Conservation (phyloP, 2,113 vertebrate genomes). For the Furnarius figulus region DNA sequence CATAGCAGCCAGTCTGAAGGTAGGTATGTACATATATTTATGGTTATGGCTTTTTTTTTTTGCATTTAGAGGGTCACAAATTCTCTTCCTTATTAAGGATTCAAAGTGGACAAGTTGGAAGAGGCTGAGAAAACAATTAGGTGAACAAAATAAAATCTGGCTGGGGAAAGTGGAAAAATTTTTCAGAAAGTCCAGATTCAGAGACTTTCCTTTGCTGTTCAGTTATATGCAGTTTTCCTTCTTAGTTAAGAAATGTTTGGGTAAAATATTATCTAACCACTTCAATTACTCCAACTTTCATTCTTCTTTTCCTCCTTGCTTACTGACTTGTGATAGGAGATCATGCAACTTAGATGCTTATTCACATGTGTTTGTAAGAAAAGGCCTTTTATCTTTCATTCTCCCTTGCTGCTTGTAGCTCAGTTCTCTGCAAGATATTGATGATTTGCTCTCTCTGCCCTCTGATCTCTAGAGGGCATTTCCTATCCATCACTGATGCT, state of each 20-base stretch:
- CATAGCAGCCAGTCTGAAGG: background rate
- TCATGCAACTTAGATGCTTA: background rate
- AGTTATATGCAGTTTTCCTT: background rate
- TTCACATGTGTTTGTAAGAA: background rate
- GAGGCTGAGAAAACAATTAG: background rate
- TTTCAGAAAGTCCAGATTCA: background rate
- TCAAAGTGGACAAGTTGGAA: background rate
- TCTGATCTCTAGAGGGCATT: background rate
- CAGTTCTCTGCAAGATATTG: background rate
- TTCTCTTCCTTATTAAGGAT: background rate
- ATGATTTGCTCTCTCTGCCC: background rate
- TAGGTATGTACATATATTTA: fast-evolving
- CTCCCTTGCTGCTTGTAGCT: background rate
- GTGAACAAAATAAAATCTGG: background rate
- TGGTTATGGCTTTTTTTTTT: background rate
- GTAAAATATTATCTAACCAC: background rate
- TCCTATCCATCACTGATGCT: background rate
- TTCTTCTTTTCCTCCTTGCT: background rate
- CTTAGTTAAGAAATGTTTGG: background rate
- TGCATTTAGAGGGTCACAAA: background rate
- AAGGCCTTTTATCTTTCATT: background rate
- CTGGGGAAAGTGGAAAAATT: background rate
- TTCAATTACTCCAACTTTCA: background rate
- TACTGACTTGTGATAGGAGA: background rate
- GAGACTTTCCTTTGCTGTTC: background rate